Evolutionary conservation across 2,113 vertebrate genomes (phyloP).

Genomic region (Ellobius talpinus): DNA sequence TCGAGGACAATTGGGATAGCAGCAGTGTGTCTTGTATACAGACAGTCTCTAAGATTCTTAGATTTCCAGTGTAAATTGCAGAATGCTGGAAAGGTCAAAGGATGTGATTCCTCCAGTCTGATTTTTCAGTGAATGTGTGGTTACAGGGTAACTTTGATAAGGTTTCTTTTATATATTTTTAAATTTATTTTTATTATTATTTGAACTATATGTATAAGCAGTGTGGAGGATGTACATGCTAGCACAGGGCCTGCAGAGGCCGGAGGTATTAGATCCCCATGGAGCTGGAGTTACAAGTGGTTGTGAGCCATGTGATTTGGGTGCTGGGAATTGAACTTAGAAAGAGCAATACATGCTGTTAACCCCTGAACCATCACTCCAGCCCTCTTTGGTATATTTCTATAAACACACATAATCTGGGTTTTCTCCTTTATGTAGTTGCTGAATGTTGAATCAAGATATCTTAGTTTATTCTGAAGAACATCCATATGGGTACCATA

Average conservation of each 20-base stretch:
- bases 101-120: neutral
- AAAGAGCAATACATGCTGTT: neutral
- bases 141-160: neutral
- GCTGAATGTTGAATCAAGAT: neutral
- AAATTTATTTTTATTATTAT: neutral
- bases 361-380: neutral
- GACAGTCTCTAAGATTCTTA: neutral
- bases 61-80: neutral
- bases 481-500: neutral
- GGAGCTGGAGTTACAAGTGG: neutral
- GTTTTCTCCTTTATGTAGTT: conserved; percentile 24
- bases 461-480: conserved; percentile 21
- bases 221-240: neutral
- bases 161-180: neutral
- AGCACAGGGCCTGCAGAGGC: neutral
- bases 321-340: neutral
- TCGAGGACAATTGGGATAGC: neutral
- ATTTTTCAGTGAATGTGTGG: conserved; percentile 42
- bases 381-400: neutral
- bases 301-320: neutral
- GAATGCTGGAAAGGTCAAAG: neutral
- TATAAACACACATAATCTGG: neutral
- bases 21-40: neutral
- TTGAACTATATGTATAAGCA: neutral
- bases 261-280: neutral